These are phyloP conservation scores for Sesia bembeciformis DNA, from an alignment of 2,888 invertebrate genomes.

Conservation along the genomic window DNA sequence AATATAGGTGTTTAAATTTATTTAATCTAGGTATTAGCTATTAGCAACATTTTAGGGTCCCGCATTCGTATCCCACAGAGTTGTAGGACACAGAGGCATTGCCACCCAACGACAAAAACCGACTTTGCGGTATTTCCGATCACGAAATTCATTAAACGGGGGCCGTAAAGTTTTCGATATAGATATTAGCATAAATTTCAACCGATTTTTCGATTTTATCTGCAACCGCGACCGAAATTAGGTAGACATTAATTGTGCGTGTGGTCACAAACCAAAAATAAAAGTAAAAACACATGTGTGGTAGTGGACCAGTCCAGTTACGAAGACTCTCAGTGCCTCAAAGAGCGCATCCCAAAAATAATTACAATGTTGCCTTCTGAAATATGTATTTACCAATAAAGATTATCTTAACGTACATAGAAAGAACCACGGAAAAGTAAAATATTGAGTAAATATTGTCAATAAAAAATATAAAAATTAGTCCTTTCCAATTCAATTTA, in stretches of 20 bases:
- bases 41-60: neutral
- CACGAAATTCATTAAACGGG: constrained; percentile 46
- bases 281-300: no score
- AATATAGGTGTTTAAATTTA: no score
- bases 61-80: neutral
- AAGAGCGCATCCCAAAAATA: no score
- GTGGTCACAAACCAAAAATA: constrained; percentile 20
- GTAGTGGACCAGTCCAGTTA: constrained; percentile 2
- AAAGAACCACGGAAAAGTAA: no score
- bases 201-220: constrained; percentile 36
- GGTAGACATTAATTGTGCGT: constrained; percentile 42
- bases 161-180: constrained; percentile 33
- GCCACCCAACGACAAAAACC: constrained; percentile 34
- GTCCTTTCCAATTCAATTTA: no score
- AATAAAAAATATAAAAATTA: no score
- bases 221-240: constrained; percentile 42
- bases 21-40: neutral
- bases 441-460: no score
- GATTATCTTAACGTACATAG: no score
- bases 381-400: no score
- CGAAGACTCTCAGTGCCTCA: constrained; percentile 9
- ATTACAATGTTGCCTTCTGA: no score
- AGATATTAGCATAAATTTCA: constrained; percentile 52
- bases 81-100: constrained; percentile 5
- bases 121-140: constrained; percentile 63